Percentiles rank a stretch among this genome's conserved stretches.
phyloP scores from a whole-genome alignment of 1,140 invertebrate genomes.

The Apolygus lucorum region DNA sequence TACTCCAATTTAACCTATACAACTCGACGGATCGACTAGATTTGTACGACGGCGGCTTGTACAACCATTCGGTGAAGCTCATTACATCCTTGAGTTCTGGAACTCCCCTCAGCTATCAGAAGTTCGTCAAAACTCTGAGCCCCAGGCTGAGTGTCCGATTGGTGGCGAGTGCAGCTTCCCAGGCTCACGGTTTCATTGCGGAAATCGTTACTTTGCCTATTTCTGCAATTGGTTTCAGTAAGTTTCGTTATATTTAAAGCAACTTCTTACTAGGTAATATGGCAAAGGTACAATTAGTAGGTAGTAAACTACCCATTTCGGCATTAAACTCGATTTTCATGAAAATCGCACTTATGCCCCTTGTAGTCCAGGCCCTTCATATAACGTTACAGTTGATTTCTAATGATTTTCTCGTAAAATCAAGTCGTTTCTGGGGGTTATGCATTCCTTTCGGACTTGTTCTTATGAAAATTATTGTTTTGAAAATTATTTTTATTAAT shows the following conservation, averaged over 20 bases:
- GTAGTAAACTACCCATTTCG: too few relatives aligned
- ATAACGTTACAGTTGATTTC: not conserved
- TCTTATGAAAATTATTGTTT: too few relatives aligned
- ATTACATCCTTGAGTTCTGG: conserved; percentile 61
- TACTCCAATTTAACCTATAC: conserved; percentile 89
- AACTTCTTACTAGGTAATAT: too few relatives aligned
- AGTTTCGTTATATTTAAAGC: conserved; percentile 43
- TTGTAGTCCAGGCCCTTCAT: not conserved
- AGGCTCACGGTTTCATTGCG: conserved; percentile 92
- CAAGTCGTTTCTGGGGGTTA: too few relatives aligned
- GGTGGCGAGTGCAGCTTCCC: conserved; percentile 88
- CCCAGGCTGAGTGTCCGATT: conserved; percentile 82
- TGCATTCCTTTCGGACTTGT: too few relatives aligned
- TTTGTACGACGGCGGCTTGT: conserved; percentile 87
- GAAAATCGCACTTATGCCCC: too few relatives aligned
- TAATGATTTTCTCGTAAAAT: too few relatives aligned
- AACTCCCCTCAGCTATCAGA: conserved; percentile 62
- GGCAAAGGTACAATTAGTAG: too few relatives aligned
- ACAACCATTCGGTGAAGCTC: conserved; percentile 55
- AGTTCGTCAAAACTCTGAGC: conserved; percentile 61
- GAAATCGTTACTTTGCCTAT: conserved; percentile 92
- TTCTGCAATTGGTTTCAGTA: conserved; percentile 78
- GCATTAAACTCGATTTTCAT: too few relatives aligned
- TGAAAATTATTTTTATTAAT: too few relatives aligned
- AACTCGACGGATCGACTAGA: conserved; percentile 85